Evolutionary conservation across 2,797 vertebrate species (phyloP).

Genomic region (Valencia hispanica): DNA sequence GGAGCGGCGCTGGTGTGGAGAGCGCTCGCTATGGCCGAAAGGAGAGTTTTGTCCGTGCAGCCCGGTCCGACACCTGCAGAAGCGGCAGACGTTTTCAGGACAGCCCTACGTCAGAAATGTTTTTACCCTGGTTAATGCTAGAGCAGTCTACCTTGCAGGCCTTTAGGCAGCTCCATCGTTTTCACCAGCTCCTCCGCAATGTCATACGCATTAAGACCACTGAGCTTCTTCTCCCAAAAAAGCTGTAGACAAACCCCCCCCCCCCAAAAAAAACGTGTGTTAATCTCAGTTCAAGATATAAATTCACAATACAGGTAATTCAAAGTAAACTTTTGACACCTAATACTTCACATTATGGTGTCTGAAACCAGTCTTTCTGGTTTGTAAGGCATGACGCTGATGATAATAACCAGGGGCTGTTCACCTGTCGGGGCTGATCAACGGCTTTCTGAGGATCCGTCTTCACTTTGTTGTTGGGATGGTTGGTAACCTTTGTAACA

Average conservation of each 20-base stretch:
- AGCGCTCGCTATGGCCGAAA: slow-evolving; percentile 96
- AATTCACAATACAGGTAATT: neutral
- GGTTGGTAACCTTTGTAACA: slow-evolving; percentile 98
- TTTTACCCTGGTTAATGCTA: neutral
- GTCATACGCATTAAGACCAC: slow-evolving; percentile 95
- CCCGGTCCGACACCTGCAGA: slow-evolving; percentile 91
- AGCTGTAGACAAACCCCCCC: slow-evolving; percentile 84
- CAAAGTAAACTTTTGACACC: neutral
- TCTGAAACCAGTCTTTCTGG: slow-evolving; percentile 2
- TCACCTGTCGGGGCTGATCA: slow-evolving; percentile 96
- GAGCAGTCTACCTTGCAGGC: slow-evolving; percentile 88
- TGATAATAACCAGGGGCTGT: neutral
- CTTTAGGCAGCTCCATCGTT: slow-evolving; percentile 98
- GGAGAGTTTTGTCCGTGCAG: slow-evolving; percentile 94
- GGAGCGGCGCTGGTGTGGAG: slow-evolving; percentile 96
- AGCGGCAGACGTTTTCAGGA: neutral
- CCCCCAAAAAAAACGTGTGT: neutral
- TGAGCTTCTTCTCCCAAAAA: slow-evolving; percentile 99
- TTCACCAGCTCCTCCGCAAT: slow-evolving; percentile 98
- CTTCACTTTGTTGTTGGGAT: slow-evolving; percentile 99
- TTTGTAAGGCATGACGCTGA: neutral
- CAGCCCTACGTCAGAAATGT: neutral
- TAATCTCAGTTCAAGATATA: neutral
- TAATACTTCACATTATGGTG: neutral
- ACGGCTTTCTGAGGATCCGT: slow-evolving; percentile 98